Evolutionary conservation across 1,140 invertebrate genomes (phyloP), one percentile per base, ranked within the genome.

Genomic region (Stegodyphus dumicola): DNA sequence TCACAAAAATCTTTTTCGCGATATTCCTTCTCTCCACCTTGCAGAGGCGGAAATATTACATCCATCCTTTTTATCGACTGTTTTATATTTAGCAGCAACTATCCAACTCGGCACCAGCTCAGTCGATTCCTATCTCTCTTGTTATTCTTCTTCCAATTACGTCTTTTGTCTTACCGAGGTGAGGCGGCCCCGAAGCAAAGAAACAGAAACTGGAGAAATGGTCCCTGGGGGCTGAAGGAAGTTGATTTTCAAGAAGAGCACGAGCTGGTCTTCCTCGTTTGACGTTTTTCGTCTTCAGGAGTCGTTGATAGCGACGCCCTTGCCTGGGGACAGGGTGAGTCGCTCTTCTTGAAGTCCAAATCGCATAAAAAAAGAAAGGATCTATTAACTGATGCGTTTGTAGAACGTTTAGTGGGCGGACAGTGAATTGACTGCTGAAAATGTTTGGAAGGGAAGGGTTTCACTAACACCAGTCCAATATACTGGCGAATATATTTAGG

Each of bases 381-480:
- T 18, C 56, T 67, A 67, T 83, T 53, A 66, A 65, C 80, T 65
- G 75, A 83, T 75, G 60, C n/a, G 80, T 83, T 83, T 83, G 70
- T 54, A 51, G 64, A 83, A 54, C 71, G 80, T 52, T 75, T 75
- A 53, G 80, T 83, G 80, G 80, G 80, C 71, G 80, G 80, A 83
- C 80, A 83, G 60, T 48, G 15, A 18, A 65, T n/a, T 56, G 65
- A 71, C 54, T 60, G 77, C 66, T 13, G 17, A 15, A 48, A 65
- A 56, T 75, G 7, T 54, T 17, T 6, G 18, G 18, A 75, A 56
- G 33, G 33, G 33, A 33, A 33, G 33, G 33, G 33, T 33, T 33
- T 33, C 33, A 33, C 1, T 33, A 33, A 33, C 33, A 33, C 33
- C 33, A 33, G 33, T 33, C 33, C 33, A 33, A 33, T 33, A 3